Evolutionary conservation across 2,113 vertebrate genomes (phyloP), one percentile per base, ranked within the genome.

Genomic region (Brevimyrus niger): DNA sequence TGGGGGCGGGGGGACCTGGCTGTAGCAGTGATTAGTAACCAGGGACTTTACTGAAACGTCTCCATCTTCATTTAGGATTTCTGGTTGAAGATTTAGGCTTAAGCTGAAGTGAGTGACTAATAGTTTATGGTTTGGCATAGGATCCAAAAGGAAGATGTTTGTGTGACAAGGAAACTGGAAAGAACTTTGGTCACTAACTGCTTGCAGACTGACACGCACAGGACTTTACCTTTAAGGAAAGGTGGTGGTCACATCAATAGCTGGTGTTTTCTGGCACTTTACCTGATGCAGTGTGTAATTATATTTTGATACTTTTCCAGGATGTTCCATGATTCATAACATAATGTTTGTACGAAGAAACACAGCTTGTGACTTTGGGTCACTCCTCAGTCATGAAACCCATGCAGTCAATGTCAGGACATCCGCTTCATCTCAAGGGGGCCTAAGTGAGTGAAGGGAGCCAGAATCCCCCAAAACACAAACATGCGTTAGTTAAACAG

Each of bases 401-500:
- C 35, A 19, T 19, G 42, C 47, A 35, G 65, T 42, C 69, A 82
- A 35, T 80, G 35, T 42, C n/a, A 42, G 35, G 35, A 17, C 0
- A 42, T 27, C 35, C 17, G 35, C 35, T 80, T 80, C 73, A 38
- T 38, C 73, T 80, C 11, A 76, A 38, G 13, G 35, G 11, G 69
- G 38, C 35, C 13, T 19, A 42, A 80, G 9, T 31, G 31, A 76
- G 27, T 38, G 31, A 38, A 17, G 85, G 46, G 58, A 69, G 15
- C 10, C 44, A 31, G n/a, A 55, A n/a, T 61, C 51, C 51, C 38
- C 19, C 80, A 19, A n/a, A 23, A 92, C 89, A 91, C 90, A 84
- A 92, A 94, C 1, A 87, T 86, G 88, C 85, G 69, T 95, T 93
- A 90, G 91, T 21, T 55, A 92, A 93, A 88, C 91, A 91, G 93